Percentiles rank a stretch among this genome's conserved stretches.
Evolutionary conservation across 2,888 invertebrate genomes (phyloP).

Genomic region (Himalopsyche kuldschensis): DNA sequence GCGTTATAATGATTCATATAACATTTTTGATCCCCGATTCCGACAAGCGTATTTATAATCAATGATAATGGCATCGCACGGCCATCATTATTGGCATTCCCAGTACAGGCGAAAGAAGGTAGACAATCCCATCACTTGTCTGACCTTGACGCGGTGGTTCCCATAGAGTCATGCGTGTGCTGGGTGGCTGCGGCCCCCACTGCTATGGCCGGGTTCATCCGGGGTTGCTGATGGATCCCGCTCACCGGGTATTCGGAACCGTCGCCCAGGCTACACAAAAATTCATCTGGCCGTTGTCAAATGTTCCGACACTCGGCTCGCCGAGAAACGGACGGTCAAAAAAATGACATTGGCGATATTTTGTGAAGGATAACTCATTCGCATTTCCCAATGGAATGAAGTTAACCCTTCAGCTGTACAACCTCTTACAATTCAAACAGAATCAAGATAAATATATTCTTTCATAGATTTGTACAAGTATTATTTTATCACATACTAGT

Average conservation of each 20-base stretch:
- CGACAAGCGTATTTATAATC: background rate
- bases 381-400: too few relatives aligned
- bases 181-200: conserved; percentile 56
- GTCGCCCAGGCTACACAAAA: conserved; percentile 77
- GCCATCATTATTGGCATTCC: background rate
- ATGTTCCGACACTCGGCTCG: background rate
- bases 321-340: background rate
- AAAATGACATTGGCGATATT: too few relatives aligned
- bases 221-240: conserved; percentile 65
- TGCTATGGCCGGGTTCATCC: conserved; percentile 47
- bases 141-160: conserved; percentile 82
- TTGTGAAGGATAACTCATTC: too few relatives aligned
- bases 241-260: conserved; percentile 85
- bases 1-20: background rate
- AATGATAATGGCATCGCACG: background rate
- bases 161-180: conserved; percentile 82
- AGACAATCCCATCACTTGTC: conserved; percentile 47
- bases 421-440: too few relatives aligned
- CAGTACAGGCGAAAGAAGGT: background rate
- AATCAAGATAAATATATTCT: too few relatives aligned
- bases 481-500: too few relatives aligned
- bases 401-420: too few relatives aligned
- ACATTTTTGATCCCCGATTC: background rate
- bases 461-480: too few relatives aligned
- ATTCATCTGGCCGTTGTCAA: conserved; percentile 1